Evolutionary conservation across 2,113 vertebrate genomes (phyloP).

Genomic region (Illadopsis cleaveri): DNA sequence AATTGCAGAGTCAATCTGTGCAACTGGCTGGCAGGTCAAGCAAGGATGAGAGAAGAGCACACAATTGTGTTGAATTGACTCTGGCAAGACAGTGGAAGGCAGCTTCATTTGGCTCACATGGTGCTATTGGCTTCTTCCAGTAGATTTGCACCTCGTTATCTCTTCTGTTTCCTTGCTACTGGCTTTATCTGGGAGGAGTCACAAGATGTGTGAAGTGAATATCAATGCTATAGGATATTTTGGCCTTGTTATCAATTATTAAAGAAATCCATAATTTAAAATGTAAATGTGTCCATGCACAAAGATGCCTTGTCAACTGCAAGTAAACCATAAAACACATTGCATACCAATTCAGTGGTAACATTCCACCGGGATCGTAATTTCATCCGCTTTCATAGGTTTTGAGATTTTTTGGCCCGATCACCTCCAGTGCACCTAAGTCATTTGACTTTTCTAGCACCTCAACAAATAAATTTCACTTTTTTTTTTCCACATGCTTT

Average conservation of each 20-base stretch:
- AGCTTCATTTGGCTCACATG: background rate
- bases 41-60: background rate
- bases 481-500: background rate
- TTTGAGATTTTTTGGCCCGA: background rate
- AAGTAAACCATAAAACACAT: background rate
- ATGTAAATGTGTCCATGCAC: background rate
- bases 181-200: background rate
- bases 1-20: no score
- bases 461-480: background rate
- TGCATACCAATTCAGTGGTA: background rate
- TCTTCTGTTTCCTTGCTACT: background rate
- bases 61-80: background rate
- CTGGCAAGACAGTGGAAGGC: background rate
- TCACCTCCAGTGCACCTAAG: background rate
- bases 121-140: background rate
- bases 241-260: background rate
- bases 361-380: background rate
- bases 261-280: background rate
- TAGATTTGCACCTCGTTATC: background rate
- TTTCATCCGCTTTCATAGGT: background rate
- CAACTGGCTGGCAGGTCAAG: background rate
- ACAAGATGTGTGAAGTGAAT: background rate
- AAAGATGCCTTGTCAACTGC: background rate
- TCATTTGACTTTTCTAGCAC: background rate
- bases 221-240: background rate